Conservation (phyloP, 2,888 invertebrate genomes). For the Dexiosoma caninum region DNA sequence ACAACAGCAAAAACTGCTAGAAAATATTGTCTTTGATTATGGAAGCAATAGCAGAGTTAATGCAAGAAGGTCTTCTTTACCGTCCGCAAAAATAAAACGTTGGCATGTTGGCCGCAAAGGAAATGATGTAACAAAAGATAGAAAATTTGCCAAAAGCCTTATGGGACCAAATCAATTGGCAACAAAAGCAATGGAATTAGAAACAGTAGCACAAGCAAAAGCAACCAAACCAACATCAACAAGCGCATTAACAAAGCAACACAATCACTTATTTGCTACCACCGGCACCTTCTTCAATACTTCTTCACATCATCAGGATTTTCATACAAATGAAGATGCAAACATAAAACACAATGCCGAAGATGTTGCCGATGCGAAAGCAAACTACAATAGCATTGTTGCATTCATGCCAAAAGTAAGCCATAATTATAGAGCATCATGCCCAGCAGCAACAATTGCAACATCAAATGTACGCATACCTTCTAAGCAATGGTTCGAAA, state of each 20-base stretch:
- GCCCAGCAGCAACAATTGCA: slow-evolving; percentile 45
- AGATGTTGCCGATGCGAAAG: neutral
- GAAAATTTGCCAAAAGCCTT: slow-evolving; percentile 55
- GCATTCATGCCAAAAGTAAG: slow-evolving; percentile 24
- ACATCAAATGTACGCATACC: slow-evolving; percentile 47
- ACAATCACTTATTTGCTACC: slow-evolving; percentile 45
- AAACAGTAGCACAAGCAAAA: neutral
- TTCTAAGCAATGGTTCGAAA: slow-evolving; percentile 48
- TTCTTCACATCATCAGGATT: slow-evolving; percentile 18
- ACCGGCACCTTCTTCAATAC: slow-evolving; percentile 27
- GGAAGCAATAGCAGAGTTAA: slow-evolving; percentile 45
- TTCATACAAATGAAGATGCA: slow-evolving; percentile 10
- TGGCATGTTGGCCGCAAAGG: slow-evolving; percentile 47
- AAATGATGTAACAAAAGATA: slow-evolving; percentile 56
- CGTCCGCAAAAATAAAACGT: slow-evolving; percentile 43
- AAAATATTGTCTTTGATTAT: slow-evolving; percentile 43
- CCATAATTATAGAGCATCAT: slow-evolving; percentile 48
- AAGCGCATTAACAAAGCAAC: slow-evolving; percentile 36
- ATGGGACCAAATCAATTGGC: slow-evolving; percentile 58
- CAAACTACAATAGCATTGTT: slow-evolving; percentile 20
- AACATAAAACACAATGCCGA: slow-evolving; percentile 24
- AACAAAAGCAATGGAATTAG: slow-evolving; percentile 54
- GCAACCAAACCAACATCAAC: slow-evolving; percentile 32
- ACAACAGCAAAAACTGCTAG: neutral
- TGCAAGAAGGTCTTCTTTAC: slow-evolving; percentile 17